These are phyloP conservation scores for Climacteris rufus DNA, from an alignment of 2,113 vertebrate species.

Conservation along the genomic window DNA sequence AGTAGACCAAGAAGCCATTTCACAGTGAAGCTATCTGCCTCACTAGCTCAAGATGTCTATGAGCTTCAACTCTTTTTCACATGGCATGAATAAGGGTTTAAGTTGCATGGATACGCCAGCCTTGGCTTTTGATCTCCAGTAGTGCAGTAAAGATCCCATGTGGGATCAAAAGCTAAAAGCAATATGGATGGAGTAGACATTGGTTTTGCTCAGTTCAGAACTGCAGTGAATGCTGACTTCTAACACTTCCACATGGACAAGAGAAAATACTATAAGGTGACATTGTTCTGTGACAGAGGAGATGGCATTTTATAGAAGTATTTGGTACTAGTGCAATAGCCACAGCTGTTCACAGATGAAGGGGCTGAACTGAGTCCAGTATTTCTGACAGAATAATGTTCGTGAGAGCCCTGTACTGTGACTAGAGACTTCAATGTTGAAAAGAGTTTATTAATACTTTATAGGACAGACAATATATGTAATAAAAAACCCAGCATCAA, in stretches of 20 bases:
- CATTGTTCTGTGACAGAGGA: rapidly evolving
- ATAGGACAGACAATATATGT: background rate
- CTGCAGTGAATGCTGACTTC: background rate
- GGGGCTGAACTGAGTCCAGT: background rate
- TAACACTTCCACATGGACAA: background rate
- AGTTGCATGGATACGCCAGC: background rate
- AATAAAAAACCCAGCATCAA: background rate
- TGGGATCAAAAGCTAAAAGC: background rate
- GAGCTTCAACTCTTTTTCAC: background rate
- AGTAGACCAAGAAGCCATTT: background rate
- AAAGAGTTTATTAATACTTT: background rate
- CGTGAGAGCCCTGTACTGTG: background rate
- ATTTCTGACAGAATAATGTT: background rate
- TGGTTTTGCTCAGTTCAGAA: background rate
- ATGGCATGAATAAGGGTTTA: background rate
- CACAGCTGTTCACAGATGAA: background rate
- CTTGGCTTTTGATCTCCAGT: background rate
- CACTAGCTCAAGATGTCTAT: background rate
- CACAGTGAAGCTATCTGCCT: background rate
- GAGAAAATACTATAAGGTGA: rapidly evolving
- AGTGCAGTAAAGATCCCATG: background rate
- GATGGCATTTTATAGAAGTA: background rate
- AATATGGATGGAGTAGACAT: background rate
- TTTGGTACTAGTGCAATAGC: background rate
- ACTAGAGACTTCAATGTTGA: background rate